These are phyloP conservation scores for Gasterosteus aculeatus DNA, from an alignment of 2,113 vertebrate species.

Conservation along the genomic window DNA sequence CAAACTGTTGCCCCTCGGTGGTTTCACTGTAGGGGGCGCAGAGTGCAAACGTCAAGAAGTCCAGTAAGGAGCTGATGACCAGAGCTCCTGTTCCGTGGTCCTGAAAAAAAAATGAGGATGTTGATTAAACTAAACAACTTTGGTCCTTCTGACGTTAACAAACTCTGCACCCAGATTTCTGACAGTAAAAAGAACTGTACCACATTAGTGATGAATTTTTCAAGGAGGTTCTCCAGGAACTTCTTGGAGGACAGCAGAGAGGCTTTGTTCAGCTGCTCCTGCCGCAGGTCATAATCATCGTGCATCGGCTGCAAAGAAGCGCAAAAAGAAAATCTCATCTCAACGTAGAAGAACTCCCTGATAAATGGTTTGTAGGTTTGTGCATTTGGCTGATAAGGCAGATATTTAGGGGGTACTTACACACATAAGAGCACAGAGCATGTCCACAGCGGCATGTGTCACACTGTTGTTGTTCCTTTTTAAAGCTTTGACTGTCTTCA, in stretches of 20 bases:
- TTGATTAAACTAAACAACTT: neutral
- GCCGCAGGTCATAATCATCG: conserved; percentile 97
- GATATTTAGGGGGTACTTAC: conserved; percentile 83
- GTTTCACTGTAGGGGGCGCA: conserved; percentile 99
- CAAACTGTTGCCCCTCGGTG: conserved; percentile 98
- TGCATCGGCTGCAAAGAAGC: conserved; percentile 91
- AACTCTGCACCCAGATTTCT: neutral
- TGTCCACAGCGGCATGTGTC: conserved; percentile 96
- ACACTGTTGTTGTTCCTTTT: conserved; percentile 95
- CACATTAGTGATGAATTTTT: conserved; percentile 98
- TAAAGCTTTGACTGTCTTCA: conserved; percentile 98
- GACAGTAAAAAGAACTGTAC: conserved; percentile 75
- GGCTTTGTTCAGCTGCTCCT: conserved; percentile 98
- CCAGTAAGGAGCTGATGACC: conserved; percentile 97
- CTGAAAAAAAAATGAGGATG: conserved; percentile 68
- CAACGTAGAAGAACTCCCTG: neutral
- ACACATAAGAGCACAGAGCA: conserved; percentile 99
- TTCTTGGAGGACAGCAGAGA: conserved; percentile 98
- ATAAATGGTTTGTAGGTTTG: neutral
- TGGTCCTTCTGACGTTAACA: neutral
- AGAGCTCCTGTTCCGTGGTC: conserved; percentile 96
- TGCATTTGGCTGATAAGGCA: neutral
- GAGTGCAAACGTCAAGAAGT: conserved; percentile 99
- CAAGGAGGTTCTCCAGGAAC: conserved; percentile 97
- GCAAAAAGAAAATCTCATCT: neutral